Base-by-base conservation (phyloP, 2,797 vertebrate species). In the Sebastes hopkinsi region DNA sequence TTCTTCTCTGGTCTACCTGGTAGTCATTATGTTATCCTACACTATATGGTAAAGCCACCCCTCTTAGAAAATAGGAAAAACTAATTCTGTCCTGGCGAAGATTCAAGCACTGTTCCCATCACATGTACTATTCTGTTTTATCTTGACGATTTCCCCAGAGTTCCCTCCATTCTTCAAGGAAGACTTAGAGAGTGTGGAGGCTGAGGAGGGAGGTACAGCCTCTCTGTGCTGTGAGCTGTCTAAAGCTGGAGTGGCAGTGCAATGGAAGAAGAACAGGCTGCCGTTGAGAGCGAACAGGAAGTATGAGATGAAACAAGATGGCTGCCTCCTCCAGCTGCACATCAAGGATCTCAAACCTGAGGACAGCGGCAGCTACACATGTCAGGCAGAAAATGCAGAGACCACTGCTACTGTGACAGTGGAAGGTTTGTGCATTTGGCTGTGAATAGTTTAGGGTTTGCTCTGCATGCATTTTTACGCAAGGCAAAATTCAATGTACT, bases 311-410 rank as follows among this genome's bases (percentile, higher is more conserved):
- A 84, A 94, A 10, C 95, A 95, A 4, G 94, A 95, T 6, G 96
- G 95, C 29, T 94, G 82, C 36, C 88, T 89, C 16, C 90, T 96
- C 52, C 91, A 78, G 2, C 95, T 99, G 8, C 58, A 95, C 32
- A 97, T 99, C 61, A 95, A 68, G 4, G 94, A 94, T 2, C 94
- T 97, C 55, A 94, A 88, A 5, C 55, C 82, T 0, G 96, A 96
- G 54, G 97, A 98, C 90, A 96, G 96, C 81, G 97, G 95, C 3
- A 93, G 91, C 8, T 98, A 97, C 74, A 91, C 80, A 3, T 98
- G 97, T 61, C 81, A 94, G 0, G 59, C 59, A 61, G 18, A 4
- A 2, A 32, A 0, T 12, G 5, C 59, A 55, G 91, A 89, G 67
- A 94, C 89, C 42, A 64, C 79, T 61, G 87, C 94, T n/a, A 79